Base-by-base conservation (phyloP, 2,113 vertebrate species). In the Paramormyrops kingsleyae region DNA sequence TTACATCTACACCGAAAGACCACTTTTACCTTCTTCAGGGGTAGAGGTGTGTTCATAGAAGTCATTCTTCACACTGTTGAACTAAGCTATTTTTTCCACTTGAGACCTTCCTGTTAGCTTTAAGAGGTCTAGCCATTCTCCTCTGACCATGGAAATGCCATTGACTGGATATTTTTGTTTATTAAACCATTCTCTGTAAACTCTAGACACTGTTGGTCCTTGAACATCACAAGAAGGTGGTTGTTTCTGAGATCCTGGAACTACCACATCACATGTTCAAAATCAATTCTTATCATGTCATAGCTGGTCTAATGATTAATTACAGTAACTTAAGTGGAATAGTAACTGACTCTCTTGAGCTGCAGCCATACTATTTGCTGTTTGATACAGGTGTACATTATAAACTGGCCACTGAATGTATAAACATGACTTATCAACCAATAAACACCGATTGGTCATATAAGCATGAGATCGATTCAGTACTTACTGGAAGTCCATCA, bases 401-500 rank as follows among this genome's bases (percentile, higher is more conserved):
- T 19, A 42, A 80, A 19, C 31, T 19, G 35, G 74, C 21, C 83
- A 47, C 21, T 50, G 46, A 86, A 86, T 27, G 46, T 86, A 50
- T 50, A 87, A 53, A n/a, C 85, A 53, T 35, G 31, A 21, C 50
- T 89, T 70, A 70, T 70, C 62, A 70, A 31, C 62, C 62, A 70
- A 27, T 31, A 70, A 70, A 70, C 10, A 70, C 3, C 1, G 1
- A 70, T 31, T 70, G 27, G n/a, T 70, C n/a, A 70, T 70, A 70
- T 13, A 70, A 70, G n/a, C n/a, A 70, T 13, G 0, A 21, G 4
- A 49, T 56, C 2, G 12, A 7, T n/a, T 47, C 91, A 49, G 85
- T 56, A 97, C 98, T 97, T 95, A 99, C 98, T 0, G 98, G 97
- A 83, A 95, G 97, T 89, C 98, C 98, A 0, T 98, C 98, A 87